Evolutionary conservation across 2,797 vertebrate genomes (phyloP), one percentile per base, ranked within the genome.

Genomic region (Anableps anableps): DNA sequence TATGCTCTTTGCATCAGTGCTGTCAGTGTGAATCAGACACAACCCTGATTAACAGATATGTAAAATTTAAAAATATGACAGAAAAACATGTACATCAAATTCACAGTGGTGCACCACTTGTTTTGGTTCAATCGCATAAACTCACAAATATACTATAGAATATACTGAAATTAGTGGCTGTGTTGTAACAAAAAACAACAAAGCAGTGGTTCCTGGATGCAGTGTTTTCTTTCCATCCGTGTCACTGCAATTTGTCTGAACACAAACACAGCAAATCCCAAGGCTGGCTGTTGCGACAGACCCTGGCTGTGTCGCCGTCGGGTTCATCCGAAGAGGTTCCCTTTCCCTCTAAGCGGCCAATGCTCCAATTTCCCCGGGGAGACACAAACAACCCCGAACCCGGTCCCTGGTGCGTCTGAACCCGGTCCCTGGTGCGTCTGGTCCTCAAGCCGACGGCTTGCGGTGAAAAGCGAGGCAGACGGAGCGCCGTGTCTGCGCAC

Each of bases 301-400:
- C 80, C 83, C 74, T 0, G 78, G 45, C 47, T n/a, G 66, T 23
- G 84, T 72, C 81, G 11, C 84, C 6, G 74, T 23, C 55, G 72
- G 79, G 82, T 83, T 86, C 81, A 83, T 76, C 45, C 74, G 29
- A 82, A 83, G 81, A 85, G 43, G 60, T 82, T 34, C 70, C 11
- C 66, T 21, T 66, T 21, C 1, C 72, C 45, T 64, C 60, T 13
- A 55, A 79, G 0, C 19, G 11, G 16, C 29, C 41, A 74, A 87
- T 66, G 77, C 73, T 36, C 75, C 38, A 17, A 3, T 68, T 13
- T 72, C 79, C 45, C 73, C 5, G 62, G 72, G 36, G 36, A 41
- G 36, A 68, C 9, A 38, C 36, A 26, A 36, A 68, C 64, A 26
- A 14, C 21, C 64, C 21, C 31, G 51, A 14, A 9, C 64, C 21